These are phyloP conservation scores for Euura lappo DNA, from an alignment of 1,140 invertebrate species.

Conservation along the genomic window DNA sequence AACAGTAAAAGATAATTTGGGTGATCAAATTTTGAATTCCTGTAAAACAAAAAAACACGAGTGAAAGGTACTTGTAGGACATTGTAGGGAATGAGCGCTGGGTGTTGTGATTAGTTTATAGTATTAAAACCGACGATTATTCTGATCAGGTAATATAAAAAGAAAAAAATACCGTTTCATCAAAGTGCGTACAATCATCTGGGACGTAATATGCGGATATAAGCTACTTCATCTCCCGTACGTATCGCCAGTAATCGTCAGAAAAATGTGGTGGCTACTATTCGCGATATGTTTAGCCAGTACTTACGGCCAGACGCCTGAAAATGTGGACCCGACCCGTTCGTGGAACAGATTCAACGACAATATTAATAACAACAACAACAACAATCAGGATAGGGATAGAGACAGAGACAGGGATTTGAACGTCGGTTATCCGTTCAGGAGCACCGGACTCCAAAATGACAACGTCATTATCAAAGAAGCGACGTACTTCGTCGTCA, in stretches of 20 bases:
- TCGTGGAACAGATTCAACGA: conserved; percentile 44
- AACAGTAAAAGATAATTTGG: too few relatives aligned
- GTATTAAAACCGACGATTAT: background rate
- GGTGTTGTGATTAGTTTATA: conserved; percentile 3
- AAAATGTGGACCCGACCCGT: conserved; percentile 30
- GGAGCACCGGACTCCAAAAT: conserved; percentile 6
- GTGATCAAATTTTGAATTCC: too few relatives aligned
- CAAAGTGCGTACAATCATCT: background rate
- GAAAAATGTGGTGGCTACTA: conserved; percentile 24
- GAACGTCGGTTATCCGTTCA: background rate
- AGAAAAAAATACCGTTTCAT: background rate
- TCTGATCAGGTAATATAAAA: too few relatives aligned
- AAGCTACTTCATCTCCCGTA: background rate
- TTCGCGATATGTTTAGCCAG: conserved; percentile 20
- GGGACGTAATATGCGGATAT: background rate
- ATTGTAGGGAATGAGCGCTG: background rate
- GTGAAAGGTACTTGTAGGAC: too few relatives aligned
- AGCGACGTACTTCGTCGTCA: conserved; percentile 86
- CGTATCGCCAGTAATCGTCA: background rate
- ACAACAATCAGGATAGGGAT: conserved; percentile 16
- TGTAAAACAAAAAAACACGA: too few relatives aligned
- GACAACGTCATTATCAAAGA: conserved; percentile 66
- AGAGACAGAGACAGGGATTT: conserved; percentile 6
- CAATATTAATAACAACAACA: conserved; percentile 18
- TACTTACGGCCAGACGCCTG: conserved; percentile 15